Evolutionary conservation across 2,113 vertebrate species (phyloP).

Genomic region (Pelobates fuscus): DNA sequence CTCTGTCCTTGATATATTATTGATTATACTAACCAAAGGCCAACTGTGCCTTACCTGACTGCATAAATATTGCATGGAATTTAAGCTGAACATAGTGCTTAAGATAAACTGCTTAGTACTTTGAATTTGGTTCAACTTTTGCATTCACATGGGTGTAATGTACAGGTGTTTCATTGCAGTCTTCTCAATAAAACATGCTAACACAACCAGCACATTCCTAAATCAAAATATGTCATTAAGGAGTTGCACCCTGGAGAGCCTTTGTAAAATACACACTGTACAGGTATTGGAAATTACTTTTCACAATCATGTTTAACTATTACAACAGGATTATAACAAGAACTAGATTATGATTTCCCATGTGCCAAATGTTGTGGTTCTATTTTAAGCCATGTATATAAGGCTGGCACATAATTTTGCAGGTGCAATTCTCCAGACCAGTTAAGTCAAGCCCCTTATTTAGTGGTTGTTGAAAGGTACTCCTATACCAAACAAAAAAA

Average conservation of each 20-base stretch:
- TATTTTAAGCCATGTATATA: too few relatives aligned
- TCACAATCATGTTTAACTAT: background rate
- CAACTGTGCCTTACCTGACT: conserved; percentile 10
- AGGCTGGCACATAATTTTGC: too few relatives aligned
- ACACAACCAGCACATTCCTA: conserved; percentile 4
- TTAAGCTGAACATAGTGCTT: background rate
- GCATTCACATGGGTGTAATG: conserved; percentile 24
- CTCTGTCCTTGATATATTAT: conserved; percentile 42
- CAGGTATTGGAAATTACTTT: background rate
- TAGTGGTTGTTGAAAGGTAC: too few relatives aligned
- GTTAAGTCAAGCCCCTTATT: too few relatives aligned
- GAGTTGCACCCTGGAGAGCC: background rate
- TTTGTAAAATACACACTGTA: conserved; percentile 9
- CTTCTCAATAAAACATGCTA: conserved; percentile 5
- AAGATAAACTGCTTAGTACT: background rate
- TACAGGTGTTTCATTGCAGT: conserved; percentile 32
- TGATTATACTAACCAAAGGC: conserved; percentile 16
- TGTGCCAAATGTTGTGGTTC: background rate
- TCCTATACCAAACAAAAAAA: too few relatives aligned
- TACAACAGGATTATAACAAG: background rate
- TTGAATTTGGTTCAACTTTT: conserved; percentile 3
- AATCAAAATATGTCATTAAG: conserved; percentile 12
- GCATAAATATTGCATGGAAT: conserved; percentile 34
- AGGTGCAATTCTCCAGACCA: too few relatives aligned
- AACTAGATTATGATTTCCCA: background rate